phyloP scores from a whole-genome alignment of 1,140 invertebrate species.

The Papilio helenus region DNA sequence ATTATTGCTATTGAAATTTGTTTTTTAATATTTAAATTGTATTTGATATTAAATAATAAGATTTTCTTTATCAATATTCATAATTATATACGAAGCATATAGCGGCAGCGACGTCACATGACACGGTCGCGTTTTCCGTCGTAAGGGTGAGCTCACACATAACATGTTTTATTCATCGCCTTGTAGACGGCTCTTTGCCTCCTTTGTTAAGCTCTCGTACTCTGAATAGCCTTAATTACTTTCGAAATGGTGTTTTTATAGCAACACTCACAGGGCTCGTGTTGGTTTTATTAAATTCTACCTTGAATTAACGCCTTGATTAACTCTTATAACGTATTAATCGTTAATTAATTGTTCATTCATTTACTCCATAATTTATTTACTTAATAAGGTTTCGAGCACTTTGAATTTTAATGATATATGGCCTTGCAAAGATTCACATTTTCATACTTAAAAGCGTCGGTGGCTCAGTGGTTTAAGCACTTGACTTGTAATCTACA shows the following conservation, averaged over 20 bases:
- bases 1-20: no score
- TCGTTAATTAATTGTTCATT: conserved; percentile 27
- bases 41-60: neutral
- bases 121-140: conserved; percentile 30
- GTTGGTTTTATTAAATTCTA: conserved; percentile 36
- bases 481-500: no score
- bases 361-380: neutral
- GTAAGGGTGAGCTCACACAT: conserved; percentile 52
- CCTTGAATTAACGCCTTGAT: conserved; percentile 34
- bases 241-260: conserved; percentile 43
- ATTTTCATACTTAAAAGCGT: neutral
- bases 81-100: conserved; percentile 29
- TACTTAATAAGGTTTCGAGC: neutral
- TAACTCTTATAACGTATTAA: conserved; percentile 30
- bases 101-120: neutral
- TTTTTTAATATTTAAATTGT: no score
- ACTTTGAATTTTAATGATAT: neutral
- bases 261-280: conserved; percentile 17
- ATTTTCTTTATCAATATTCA: conserved; percentile 6
- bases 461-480: no score
- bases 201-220: conserved; percentile 46
- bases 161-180: conserved; percentile 55
- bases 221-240: conserved; percentile 61
- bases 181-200: conserved; percentile 46
- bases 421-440: neutral